phyloP scores from a whole-genome alignment of 2,113 vertebrate species.

The Gallinago media region DNA sequence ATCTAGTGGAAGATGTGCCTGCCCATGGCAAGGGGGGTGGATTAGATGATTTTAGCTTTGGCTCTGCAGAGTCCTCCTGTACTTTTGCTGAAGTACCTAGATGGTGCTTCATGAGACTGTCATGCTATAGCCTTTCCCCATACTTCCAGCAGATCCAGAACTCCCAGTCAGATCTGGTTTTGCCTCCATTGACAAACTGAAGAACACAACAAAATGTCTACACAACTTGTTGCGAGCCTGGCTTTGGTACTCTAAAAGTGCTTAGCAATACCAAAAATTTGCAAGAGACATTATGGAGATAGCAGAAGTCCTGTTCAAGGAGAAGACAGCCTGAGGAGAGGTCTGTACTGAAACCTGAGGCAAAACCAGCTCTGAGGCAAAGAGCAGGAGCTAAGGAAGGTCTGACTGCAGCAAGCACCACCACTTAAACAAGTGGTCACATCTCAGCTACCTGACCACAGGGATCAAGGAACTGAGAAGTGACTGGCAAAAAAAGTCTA shows the following conservation, averaged over 20 bases:
- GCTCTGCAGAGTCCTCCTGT: not conserved
- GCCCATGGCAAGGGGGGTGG: too few species aligned
- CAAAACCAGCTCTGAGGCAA: not conserved
- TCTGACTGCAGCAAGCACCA: not conserved
- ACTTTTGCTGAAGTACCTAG: not conserved
- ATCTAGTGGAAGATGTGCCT: not conserved
- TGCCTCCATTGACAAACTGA: not conserved
- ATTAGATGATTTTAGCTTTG: not conserved
- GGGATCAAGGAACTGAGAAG: not conserved
- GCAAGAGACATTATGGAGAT: not conserved
- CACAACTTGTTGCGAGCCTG: not conserved
- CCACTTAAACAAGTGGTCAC: not conserved
- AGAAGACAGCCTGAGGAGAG: not conserved
- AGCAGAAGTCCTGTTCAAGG: not conserved
- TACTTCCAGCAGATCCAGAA: not conserved
- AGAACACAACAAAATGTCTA: not conserved
- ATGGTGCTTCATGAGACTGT: not conserved
- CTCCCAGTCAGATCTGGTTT: not conserved
- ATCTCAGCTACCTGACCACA: not conserved
- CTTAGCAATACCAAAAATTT: not conserved
- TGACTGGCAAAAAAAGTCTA: not conserved
- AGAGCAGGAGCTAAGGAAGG: not conserved
- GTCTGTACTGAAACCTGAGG: not conserved
- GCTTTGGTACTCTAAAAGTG: not conserved
- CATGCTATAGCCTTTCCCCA: rapidly evolving